Base-by-base conservation (phyloP, 2,113 vertebrate genomes). In the Hemiprocne comata region DNA sequence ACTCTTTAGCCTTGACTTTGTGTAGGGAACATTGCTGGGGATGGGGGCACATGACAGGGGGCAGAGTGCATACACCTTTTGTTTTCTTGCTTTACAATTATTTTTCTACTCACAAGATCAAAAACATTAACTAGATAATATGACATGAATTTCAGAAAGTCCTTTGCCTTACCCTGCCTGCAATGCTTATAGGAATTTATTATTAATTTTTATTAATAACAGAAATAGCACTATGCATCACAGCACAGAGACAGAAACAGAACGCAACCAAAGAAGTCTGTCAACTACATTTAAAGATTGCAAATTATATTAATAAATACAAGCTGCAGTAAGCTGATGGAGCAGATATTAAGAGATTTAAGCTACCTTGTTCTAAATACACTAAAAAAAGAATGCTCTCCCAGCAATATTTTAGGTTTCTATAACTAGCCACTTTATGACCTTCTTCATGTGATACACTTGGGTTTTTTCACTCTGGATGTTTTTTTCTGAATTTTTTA, bases 21-120 rank as follows among this genome's bases (percentile, higher is more conserved):
- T 23, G 7, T 38, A 38, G 40, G 20, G 40, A 42, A 53, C 3
- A n/a, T 0, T 16, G 46, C 36, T 71, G 18, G 26, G 11, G 5
- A 61, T 7, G 19, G 38, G 10, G 11, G 3, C 1, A 3, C 33
- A 7, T 7, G 9, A 29, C 0, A 2, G 16, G 23, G 13, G 8
- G 8, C 4, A 64, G 26, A 29, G 17, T 9, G 6, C 13, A 13
- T 69, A 42, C 13, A 33, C 8, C 36, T 65, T 90, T 92, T 34
- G 2, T 17, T 20, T 54, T 42, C 10, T 29, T 36, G 46, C 6
- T 87, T 85, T 36, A 61, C 5, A 64, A 54, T 13, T 67, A 33
- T 34, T 70, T 76, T 72, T 65, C 58, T 65, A 40, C 8, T 65
- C 7, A 9, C 13, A 33, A 19, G 14, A 73, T 20, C 9, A 65